Conservation (phyloP, 2,888 invertebrate species). For the Kuschelorhynchus macadamiae region DNA sequence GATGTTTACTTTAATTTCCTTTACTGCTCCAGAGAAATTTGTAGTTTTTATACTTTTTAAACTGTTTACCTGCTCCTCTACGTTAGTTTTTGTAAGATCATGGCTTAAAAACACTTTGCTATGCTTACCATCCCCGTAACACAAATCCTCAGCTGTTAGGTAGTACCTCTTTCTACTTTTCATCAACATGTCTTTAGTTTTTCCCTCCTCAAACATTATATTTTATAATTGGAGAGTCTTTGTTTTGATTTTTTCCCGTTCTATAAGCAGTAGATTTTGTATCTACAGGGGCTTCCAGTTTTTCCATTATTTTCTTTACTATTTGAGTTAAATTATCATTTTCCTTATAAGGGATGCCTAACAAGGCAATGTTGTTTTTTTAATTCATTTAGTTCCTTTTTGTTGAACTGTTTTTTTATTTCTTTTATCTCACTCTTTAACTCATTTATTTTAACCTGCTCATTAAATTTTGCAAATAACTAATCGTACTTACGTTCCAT, state of each 20-base stretch:
- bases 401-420: slow-evolving; percentile 19
- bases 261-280: neutral
- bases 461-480: slow-evolving; percentile 15
- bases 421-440: slow-evolving; percentile 1
- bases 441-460: slow-evolving; percentile 18
- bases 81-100: too few relatives aligned
- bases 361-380: slow-evolving; percentile 6
- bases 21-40: neutral
- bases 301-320: neutral
- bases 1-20: neutral
- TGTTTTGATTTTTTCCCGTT: slow-evolving; percentile 3
- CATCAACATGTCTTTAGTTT: neutral
- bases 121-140: too few relatives aligned
- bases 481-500: slow-evolving; percentile 2
- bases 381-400: slow-evolving; percentile 16
- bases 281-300: neutral
- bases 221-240: neutral
- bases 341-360: slow-evolving; percentile 4
- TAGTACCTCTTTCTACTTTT: neutral
- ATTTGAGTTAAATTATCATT: slow-evolving; percentile 2
- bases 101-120: too few relatives aligned
- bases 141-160: neutral
- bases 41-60: slow-evolving; percentile 2
- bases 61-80: too few relatives aligned
- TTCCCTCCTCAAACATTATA: neutral